Evolutionary conservation across 2,888 invertebrate genomes (phyloP), one percentile per base, ranked within the genome.

Genomic region (Tetragnatha montana): DNA sequence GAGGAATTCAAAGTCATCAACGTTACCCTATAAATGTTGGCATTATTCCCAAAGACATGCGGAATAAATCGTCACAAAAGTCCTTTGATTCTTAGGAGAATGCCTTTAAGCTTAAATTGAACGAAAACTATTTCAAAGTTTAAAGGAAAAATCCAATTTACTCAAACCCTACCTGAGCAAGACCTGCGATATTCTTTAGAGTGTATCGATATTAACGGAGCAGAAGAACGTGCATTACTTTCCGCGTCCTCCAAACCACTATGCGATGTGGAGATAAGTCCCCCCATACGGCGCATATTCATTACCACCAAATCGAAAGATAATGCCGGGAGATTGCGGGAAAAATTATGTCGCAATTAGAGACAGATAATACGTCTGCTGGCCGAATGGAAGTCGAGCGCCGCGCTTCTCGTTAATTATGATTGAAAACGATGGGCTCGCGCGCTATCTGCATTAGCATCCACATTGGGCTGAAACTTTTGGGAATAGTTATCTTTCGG

Each of bases 271-370:
- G 82, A 51, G 51, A 70, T 70, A 60, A 74, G 47, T 74, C 49
- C 78, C 49, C 78, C 21, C 68, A n/a, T 19, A 21, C 19, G 76
- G n/a, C 19, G 35, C 84, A 22, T 19, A 8, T 49, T 70, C 81
- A 81, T 70, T 71, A 71, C 69, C n/a, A 21, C 22, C 50, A 50
- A 74, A 74, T 87, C 74, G 74, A 75, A 87, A 75, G 87, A 87
- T 87, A 74, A 70, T 68, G 68, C 21, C 10, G 8, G 19, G 80
- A 35, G 35, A 35, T 79, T 80, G 80, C 80, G 73, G 35, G 50
- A 78, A 78, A 73, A 80, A 86, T 86, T 79, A 86, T 74, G 79
- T 60, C 22, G 84, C 76, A 84, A 84, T 76, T 84, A 84, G 21
- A 49, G 74, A 70, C 69, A 75, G 83, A 75, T 75, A 68, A 83